Base-by-base conservation (phyloP, 2,888 invertebrate species). In the Chouioia cunea region DNA sequence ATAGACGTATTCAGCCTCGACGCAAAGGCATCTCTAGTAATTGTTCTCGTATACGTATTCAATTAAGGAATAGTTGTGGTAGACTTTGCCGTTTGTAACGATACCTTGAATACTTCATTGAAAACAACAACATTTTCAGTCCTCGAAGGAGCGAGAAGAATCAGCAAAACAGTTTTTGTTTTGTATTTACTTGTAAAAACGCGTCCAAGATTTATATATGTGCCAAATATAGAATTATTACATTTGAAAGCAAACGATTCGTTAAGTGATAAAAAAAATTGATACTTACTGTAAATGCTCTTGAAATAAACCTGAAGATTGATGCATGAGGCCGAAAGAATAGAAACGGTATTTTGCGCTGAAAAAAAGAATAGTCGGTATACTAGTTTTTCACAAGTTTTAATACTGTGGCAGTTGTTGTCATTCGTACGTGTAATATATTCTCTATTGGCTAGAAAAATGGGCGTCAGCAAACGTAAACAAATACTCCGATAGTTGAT, bases 311-410 rank as follows among this genome's bases (percentile, higher is more conserved):
- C 12, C 10, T 1, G 36, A 36, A 36, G 2, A 36, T 36, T 15
- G 27, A 62, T 23, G n/a, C 14, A 53, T 6, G 44, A 18, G 1
- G 27, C 36, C 16, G 18, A 4, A 36, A 63, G 18, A 43, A 36
- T 10, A 4, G 44, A 69, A 50, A 22, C 48, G 14, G 23, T 43
- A 23, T 44, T 27, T 36, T 36, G 69, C 43, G 20, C 50, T 50
- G 12, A 50, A 20, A 10, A 50, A 50, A 50, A 56, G n/a, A 36
- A 36, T 36, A 36, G 36, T 36, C 47, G 54, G 72, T 65, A 70
- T 74, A 75, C 73, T 36, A 36, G 36, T 77, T 77, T 77, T 77
- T 77, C 77, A 77, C 77, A 73, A 73, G 77, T 77, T 76, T 77
- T 76, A 76, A 76, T 76, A 76, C 75, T 63, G 57, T 65, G 54